A percentile compares a stretch with the other conserved stretches of the same genome.
Conservation (phyloP, 2,888 invertebrate species). For the Morinoia aosen region DNA sequence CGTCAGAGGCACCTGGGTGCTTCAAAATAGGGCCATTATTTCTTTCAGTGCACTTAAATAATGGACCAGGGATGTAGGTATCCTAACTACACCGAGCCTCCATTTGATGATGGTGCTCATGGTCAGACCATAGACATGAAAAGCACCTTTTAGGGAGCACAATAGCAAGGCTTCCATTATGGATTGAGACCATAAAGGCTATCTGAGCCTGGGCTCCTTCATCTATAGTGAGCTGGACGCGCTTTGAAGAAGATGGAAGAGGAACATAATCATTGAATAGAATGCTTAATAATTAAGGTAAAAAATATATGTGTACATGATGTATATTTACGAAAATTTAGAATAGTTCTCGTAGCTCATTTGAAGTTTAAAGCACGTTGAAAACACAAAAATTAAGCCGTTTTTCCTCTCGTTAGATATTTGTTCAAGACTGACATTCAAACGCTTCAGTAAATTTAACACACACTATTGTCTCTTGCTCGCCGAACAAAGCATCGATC, state of each 20-base stretch:
- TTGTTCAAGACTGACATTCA: too few species aligned
- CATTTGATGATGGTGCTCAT: conserved; percentile 26
- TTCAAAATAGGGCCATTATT: too few species aligned
- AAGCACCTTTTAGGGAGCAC: not conserved
- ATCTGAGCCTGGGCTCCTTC: not conserved
- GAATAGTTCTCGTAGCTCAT: too few species aligned
- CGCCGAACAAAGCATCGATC: too few species aligned
- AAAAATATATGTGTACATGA: too few species aligned
- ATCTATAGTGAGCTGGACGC: not conserved
- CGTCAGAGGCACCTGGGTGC: too few species aligned
- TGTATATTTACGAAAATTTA: too few species aligned
- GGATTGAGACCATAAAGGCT: not conserved
- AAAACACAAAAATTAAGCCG: too few species aligned
- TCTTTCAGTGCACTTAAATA: not conserved
- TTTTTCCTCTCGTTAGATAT: too few species aligned
- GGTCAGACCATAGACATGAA: not conserved
- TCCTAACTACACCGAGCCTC: not conserved
- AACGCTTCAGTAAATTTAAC: too few species aligned
- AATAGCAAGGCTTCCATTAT: not conserved
- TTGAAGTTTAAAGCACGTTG: too few species aligned
- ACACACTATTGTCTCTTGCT: too few species aligned
- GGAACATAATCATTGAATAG: not conserved
- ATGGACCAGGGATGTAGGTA: not conserved
- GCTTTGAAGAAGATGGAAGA: not conserved
- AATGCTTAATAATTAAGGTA: not conserved